Evolutionary conservation across 1,140 invertebrate genomes (phyloP).

Genomic region (Tribolium castaneum): DNA sequence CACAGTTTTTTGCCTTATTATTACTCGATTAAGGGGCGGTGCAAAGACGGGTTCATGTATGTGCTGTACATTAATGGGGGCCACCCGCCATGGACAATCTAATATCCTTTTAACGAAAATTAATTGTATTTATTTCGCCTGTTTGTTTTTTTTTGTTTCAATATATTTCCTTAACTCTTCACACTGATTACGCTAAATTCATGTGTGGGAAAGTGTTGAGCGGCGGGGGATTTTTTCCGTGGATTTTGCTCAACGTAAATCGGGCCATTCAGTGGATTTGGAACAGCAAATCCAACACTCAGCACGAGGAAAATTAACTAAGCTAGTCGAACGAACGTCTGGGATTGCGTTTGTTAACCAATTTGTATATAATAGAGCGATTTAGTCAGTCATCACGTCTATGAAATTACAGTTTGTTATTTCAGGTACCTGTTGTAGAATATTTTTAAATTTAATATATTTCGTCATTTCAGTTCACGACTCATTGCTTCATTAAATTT

Average conservation of each 20-base stretch:
- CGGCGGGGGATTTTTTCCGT: conserved; percentile 65
- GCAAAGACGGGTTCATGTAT: conserved; percentile 96
- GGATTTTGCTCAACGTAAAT: conserved; percentile 61
- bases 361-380: conserved; percentile 23
- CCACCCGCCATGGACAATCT: conserved; percentile 88
- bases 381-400: background rate
- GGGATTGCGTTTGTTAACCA: conserved; percentile 8
- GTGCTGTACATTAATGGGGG: conserved; percentile 97
- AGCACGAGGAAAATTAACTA: conserved; percentile 44
- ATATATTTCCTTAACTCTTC: conserved; percentile 61
- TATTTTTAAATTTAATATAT: conserved; percentile 33
- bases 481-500: background rate
- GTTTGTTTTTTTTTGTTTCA: background rate
- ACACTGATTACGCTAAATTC: conserved; percentile 68
- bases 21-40: conserved; percentile 93
- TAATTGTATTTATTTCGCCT: background rate
- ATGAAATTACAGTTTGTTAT: conserved; percentile 9
- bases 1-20: conserved; percentile 97
- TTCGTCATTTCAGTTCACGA: background rate
- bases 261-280: conserved; percentile 60
- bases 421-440: conserved; percentile 27
- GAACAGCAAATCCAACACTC: conserved; percentile 43
- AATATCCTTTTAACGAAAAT: conserved; percentile 67
- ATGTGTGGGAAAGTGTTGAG: conserved; percentile 65
- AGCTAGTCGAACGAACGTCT: background rate